phyloP scores from a whole-genome alignment of 2,888 invertebrate genomes.

The Empis stercorea region DNA sequence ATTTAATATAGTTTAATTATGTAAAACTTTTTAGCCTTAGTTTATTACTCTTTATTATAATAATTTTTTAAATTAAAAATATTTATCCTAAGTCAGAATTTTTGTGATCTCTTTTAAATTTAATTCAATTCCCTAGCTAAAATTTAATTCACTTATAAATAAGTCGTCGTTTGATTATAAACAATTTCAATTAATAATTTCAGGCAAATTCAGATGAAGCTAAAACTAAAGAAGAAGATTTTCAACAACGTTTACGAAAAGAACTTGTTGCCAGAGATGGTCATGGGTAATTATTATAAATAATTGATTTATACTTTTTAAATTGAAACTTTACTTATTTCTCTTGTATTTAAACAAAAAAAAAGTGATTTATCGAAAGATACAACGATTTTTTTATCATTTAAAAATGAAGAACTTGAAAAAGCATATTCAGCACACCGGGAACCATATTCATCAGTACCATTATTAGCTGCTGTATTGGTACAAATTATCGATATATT shows the following conservation, averaged over 20 bases:
- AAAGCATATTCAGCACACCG: conserved; percentile 50
- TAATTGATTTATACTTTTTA: background rate
- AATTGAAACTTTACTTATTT: background rate
- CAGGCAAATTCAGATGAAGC: conserved; percentile 12
- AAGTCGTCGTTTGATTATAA: too few species aligned
- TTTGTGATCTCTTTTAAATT: too few species aligned
- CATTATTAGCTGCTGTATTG: conserved; percentile 49
- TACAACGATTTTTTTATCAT: conserved; percentile 50
- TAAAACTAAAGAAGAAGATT: conserved; percentile 45
- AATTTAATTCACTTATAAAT: too few species aligned
- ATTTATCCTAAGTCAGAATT: too few species aligned
- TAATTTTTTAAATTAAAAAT: too few species aligned
- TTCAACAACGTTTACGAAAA: conserved; percentile 65
- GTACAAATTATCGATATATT: conserved; percentile 43
- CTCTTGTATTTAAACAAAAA: too few species aligned
- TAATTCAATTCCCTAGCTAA: too few species aligned
- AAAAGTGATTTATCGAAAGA: conserved; percentile 52
- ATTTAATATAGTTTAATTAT: too few species aligned
- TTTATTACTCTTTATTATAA: too few species aligned
- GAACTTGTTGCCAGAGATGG: conserved; percentile 77
- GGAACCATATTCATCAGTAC: conserved; percentile 52
- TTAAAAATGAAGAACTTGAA: conserved; percentile 53
- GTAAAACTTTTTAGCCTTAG: too few species aligned
- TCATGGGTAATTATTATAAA: conserved; percentile 47
- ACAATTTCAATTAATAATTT: conserved; percentile 4